Conservation (phyloP, 2,797 vertebrate species). For the Atherinosoma microstoma region DNA sequence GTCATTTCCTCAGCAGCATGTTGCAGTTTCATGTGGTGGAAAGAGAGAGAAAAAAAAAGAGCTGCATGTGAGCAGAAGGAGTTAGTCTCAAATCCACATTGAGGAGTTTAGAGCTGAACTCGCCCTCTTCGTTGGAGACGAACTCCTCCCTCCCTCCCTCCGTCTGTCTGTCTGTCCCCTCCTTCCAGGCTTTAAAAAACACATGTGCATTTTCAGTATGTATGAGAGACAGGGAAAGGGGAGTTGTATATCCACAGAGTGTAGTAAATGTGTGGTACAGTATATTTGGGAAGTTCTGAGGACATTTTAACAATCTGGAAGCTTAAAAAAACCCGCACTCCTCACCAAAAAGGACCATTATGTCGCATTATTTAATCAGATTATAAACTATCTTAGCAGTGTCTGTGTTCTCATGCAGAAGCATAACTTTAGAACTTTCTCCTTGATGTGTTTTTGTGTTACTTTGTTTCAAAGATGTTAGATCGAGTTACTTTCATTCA, state of each 20-base stretch:
- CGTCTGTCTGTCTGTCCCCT: constrained; percentile 42
- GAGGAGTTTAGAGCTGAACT: constrained; percentile 47
- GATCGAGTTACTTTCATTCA: constrained; percentile 2
- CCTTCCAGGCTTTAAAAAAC: constrained; percentile 66
- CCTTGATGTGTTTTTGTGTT: neutral
- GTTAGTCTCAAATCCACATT: constrained; percentile 45
- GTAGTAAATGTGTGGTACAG: constrained; percentile 2
- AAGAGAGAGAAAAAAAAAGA: neutral
- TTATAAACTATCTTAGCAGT: neutral
- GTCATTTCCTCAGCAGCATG: constrained; percentile 40
- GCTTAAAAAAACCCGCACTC: constrained; percentile 1
- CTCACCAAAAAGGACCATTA: neutral
- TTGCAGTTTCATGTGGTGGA: constrained; percentile 30
- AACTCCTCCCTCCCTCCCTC: constrained; percentile 43
- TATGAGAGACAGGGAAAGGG: neutral
- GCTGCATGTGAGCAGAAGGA: constrained; percentile 19
- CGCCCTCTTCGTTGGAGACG: constrained; percentile 51
- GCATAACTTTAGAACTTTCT: neutral
- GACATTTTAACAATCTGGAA: constrained; percentile 8
- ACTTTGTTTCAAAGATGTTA: neutral
- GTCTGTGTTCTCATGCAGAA: neutral
- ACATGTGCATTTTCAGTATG: constrained; percentile 49
- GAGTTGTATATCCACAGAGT: neutral
- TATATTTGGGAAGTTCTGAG: neutral
- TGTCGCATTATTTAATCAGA: neutral